Percentiles rank a stretch among this genome's conserved stretches.
phyloP scores from a whole-genome alignment of 1,140 invertebrate genomes.

The Batillaria attramentaria region DNA sequence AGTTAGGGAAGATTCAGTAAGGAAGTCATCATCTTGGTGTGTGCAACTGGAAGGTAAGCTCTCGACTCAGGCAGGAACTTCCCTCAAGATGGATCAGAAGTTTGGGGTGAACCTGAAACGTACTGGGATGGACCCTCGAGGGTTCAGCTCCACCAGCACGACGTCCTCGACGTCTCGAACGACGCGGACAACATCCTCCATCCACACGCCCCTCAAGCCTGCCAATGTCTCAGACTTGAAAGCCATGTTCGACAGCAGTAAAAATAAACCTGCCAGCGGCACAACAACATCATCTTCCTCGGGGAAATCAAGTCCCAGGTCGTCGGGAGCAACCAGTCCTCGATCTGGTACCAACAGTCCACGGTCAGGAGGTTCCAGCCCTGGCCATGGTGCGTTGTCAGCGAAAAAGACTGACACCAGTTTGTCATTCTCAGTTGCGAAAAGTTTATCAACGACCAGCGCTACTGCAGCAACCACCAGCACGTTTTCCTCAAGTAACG shows the following conservation, averaged over 20 bases:
- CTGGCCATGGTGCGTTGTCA: not conserved
- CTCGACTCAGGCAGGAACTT: not conserved
- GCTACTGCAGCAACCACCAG: not conserved
- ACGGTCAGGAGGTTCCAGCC: not conserved
- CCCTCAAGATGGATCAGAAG: slow-evolving; percentile 14
- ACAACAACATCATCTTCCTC: not conserved
- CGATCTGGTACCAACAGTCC: slow-evolving; percentile 28
- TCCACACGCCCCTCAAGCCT: slow-evolving; percentile 44
- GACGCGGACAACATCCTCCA: slow-evolving; percentile 19
- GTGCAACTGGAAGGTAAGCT: not conserved
- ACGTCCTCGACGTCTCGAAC: not conserved
- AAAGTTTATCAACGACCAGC: not conserved
- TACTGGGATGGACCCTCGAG: not conserved
- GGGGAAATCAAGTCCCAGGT: slow-evolving; percentile 9
- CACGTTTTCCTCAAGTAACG: slow-evolving; percentile 10
- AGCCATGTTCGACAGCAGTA: slow-evolving; percentile 41
- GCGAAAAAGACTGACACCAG: slow-evolving; percentile 17
- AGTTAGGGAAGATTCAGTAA: not conserved
- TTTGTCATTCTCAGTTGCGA: not conserved
- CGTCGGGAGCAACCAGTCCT: slow-evolving; percentile 8
- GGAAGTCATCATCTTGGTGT: not conserved
- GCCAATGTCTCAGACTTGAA: slow-evolving; percentile 45
- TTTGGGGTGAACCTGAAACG: slow-evolving; percentile 27
- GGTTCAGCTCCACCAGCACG: not conserved
- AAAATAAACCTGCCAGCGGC: slow-evolving; percentile 11